Conservation (phyloP, 2,113 vertebrate species). For the Rhabdomys dilectus region DNA sequence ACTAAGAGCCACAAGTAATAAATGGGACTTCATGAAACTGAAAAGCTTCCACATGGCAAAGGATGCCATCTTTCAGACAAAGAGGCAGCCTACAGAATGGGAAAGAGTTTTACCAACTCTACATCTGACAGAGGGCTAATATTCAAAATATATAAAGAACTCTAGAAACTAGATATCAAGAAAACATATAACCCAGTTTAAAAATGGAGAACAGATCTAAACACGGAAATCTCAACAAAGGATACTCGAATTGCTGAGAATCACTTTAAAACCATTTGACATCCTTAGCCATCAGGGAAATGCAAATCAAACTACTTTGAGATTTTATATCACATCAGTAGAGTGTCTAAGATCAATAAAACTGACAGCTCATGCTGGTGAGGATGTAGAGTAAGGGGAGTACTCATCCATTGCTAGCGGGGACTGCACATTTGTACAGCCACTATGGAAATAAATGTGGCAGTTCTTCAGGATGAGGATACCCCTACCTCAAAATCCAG, state of each 20-base stretch:
- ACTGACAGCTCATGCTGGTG: background rate
- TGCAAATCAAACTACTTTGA: background rate
- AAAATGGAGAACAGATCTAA: background rate
- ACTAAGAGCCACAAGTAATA: background rate
- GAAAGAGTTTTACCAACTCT: background rate
- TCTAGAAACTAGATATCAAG: background rate
- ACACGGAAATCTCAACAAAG: background rate
- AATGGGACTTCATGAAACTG: background rate
- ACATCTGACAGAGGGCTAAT: background rate
- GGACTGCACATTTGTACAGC: background rate
- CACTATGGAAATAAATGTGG: background rate
- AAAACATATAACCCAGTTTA: background rate
- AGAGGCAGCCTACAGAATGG: background rate
- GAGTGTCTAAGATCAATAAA: background rate
- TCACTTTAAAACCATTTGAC: background rate
- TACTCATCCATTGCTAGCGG: background rate
- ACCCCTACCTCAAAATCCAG: background rate
- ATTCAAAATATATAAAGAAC: background rate
- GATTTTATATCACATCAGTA: background rate
- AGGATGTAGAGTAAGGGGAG: background rate
- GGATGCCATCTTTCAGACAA: background rate
- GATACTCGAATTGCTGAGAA: background rate
- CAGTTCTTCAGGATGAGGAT: background rate
- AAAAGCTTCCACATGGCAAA: background rate
- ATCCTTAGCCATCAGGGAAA: background rate